phyloP scores from a whole-genome alignment of 2,888 invertebrate genomes.

The Hesperia comma region DNA sequence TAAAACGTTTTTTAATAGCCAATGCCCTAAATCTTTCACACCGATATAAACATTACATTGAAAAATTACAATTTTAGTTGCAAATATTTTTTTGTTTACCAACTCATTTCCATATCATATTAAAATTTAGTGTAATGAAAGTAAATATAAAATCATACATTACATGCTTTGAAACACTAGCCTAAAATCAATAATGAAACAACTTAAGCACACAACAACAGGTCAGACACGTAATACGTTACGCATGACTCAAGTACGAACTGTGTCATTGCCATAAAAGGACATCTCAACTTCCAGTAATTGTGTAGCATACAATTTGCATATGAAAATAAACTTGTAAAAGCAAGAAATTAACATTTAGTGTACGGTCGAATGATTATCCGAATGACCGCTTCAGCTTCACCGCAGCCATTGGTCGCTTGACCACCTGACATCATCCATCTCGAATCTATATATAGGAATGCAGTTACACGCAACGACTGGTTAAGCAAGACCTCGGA shows the following conservation, averaged over 20 bases:
- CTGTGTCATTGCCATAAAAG: slow-evolving; percentile 42
- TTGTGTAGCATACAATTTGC: neutral
- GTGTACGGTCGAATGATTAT: slow-evolving; percentile 21
- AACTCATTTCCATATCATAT: neutral
- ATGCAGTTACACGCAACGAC: slow-evolving; percentile 57
- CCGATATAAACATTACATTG: too few species aligned
- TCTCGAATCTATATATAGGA: slow-evolving; percentile 70
- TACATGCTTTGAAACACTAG: slow-evolving; percentile 22
- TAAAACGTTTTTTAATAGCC: slow-evolving; percentile 43
- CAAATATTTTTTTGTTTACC: too few species aligned
- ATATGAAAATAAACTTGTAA: slow-evolving; percentile 21
- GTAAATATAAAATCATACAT: neutral
- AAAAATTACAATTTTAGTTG: too few species aligned
- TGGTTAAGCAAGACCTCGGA: slow-evolving; percentile 52
- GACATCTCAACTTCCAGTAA: slow-evolving; percentile 23
- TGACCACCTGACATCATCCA: slow-evolving; percentile 62
- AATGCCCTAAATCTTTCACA: neutral
- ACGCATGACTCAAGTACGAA: slow-evolving; percentile 32
- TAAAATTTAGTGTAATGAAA: neutral
- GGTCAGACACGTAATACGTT: slow-evolving; percentile 15
- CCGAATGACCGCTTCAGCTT: slow-evolving; percentile 7
- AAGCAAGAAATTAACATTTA: slow-evolving; percentile 15
- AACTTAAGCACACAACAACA: slow-evolving; percentile 6
- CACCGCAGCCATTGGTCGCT: slow-evolving; percentile 7
- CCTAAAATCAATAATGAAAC: slow-evolving; percentile 1